These are phyloP conservation scores for Clarias batrachus DNA, from an alignment of 2,113 vertebrate species.

Conservation along the genomic window DNA sequence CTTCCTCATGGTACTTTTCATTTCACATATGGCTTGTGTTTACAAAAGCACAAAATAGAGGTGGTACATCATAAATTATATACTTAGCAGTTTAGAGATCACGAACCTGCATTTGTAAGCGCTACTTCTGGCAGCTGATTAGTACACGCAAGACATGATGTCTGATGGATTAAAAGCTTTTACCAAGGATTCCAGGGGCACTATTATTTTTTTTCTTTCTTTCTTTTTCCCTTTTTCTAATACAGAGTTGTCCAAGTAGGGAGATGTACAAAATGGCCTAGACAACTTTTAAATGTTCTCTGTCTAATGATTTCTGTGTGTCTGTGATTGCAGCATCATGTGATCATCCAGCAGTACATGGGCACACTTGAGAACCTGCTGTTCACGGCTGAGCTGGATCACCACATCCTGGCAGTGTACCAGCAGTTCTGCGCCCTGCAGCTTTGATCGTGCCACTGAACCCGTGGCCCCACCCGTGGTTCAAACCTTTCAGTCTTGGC, in stretches of 20 bases:
- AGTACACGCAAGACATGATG: background rate
- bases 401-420: constrained; percentile 93
- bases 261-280: background rate
- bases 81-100: background rate
- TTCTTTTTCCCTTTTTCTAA: background rate
- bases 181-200: background rate
- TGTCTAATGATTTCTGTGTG: background rate
- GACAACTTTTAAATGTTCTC: background rate
- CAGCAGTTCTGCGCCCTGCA: constrained; percentile 98
- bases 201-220: background rate
- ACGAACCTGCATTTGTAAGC: background rate
- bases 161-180: background rate
- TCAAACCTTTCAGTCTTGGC: constrained; percentile 26
- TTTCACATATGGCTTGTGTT: background rate
- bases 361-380: constrained; percentile 96
- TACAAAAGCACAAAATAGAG: background rate
- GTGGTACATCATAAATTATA: background rate
- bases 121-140: background rate
- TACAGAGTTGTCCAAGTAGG: background rate
- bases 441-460: constrained; percentile 71
- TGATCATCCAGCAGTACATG: constrained; percentile 98
- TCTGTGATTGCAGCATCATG: constrained; percentile 81
- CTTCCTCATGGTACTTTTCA: constrained; percentile 85
- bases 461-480: background rate
- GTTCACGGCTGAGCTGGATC: constrained; percentile 96